Conservation (phyloP, 2,113 vertebrate species). For the Rhea pennata region DNA sequence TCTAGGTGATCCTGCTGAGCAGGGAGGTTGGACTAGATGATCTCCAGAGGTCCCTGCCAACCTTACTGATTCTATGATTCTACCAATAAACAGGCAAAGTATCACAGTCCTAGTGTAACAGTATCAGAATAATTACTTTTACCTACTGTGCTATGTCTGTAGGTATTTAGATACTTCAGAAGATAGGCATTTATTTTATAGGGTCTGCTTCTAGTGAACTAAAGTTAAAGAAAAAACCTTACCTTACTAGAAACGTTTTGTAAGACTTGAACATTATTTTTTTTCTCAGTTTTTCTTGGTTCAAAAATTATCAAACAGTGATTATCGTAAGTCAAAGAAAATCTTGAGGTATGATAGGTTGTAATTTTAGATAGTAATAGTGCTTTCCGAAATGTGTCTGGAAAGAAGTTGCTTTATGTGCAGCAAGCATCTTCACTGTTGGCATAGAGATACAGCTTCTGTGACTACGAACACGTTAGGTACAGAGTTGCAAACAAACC, state of each 20-base stretch:
- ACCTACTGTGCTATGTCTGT: not conserved
- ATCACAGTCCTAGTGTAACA: not conserved
- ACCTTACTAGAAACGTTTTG: not conserved
- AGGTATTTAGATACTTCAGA: not conserved
- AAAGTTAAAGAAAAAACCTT: not conserved
- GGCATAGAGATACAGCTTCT: not conserved
- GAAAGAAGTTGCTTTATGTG: not conserved
- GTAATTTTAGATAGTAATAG: not conserved
- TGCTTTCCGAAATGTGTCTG: not conserved
- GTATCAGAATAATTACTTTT: not conserved
- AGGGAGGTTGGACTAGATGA: too few relatives aligned
- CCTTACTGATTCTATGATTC: too few relatives aligned
- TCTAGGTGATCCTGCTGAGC: too few relatives aligned
- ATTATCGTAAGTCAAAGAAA: not conserved
- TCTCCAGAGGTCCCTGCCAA: too few relatives aligned
- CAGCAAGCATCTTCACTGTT: too few relatives aligned
- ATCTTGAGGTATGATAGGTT: not conserved
- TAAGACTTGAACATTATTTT: not conserved
- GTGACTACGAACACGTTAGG: fast-evolving
- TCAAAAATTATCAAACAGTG: not conserved
- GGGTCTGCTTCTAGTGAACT: not conserved
- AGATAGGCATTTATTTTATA: not conserved
- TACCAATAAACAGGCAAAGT: not conserved
- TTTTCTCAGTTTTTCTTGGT: not conserved
- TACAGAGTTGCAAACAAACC: not conserved